Evolutionary conservation across 2,113 vertebrate genomes (phyloP).

Genomic region (Furnarius figulus): DNA sequence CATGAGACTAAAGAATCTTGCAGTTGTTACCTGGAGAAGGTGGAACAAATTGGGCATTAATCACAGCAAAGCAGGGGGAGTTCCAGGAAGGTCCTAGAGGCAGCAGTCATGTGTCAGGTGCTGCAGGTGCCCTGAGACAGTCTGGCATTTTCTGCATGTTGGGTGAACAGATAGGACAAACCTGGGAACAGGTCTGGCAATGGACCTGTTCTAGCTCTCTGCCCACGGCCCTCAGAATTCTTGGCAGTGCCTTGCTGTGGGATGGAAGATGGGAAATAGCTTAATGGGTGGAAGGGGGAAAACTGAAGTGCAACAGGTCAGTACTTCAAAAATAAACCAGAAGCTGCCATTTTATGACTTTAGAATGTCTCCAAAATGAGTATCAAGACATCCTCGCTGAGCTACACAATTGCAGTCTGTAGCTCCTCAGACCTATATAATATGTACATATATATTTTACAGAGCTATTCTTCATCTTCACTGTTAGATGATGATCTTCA

Average conservation of each 20-base stretch:
- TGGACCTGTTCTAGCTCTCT: not conserved
- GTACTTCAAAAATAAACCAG: not conserved
- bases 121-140: not conserved
- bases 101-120: fast-evolving
- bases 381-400: not conserved
- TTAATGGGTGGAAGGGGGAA: not conserved
- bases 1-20: not conserved
- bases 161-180: not conserved
- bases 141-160: not conserved
- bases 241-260: not conserved
- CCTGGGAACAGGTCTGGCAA: not conserved
- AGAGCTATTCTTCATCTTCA: not conserved
- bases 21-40: not conserved
- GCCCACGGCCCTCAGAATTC: fast-evolving
- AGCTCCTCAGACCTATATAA: not conserved
- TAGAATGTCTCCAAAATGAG: not conserved
- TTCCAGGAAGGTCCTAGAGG: not conserved
- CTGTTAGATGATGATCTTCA: not conserved
- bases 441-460: not conserved
- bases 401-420: not conserved
- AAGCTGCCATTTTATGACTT: not conserved
- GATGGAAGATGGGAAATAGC: not conserved
- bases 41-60: not conserved
- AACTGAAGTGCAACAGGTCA: not conserved
- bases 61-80: not conserved